Percentiles rank a stretch among this genome's conserved stretches.
Evolutionary conservation across 2,113 vertebrate species (phyloP).

Genomic region (Uria aalge): DNA sequence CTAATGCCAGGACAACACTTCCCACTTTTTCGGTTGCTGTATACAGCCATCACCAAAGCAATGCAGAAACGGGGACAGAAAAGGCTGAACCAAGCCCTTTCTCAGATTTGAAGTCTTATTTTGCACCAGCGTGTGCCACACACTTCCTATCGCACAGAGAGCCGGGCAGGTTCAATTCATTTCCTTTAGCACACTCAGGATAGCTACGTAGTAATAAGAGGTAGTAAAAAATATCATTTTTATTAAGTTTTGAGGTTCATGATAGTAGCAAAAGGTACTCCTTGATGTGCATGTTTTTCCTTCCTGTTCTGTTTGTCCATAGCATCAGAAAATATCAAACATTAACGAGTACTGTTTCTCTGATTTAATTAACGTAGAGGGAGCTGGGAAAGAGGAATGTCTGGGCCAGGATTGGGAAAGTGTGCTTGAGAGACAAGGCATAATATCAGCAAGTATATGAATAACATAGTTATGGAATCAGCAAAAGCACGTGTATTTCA

Average conservation of each 20-base stretch:
- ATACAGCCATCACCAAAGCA: neutral
- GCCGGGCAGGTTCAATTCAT: neutral
- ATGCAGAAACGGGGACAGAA: rapidly evolving
- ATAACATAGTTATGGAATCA: neutral
- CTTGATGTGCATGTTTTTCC: neutral
- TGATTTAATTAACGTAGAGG: neutral
- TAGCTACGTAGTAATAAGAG: neutral
- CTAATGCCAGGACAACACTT: neutral
- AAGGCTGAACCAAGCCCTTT: neutral
- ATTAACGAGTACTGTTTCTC: neutral
- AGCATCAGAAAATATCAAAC: neutral
- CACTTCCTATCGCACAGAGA: neutral
- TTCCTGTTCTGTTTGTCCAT: neutral
- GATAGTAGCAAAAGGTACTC: neutral
- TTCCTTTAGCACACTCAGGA: neutral
- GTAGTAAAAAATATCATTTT: neutral
- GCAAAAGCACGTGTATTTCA: neutral
- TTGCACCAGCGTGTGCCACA: neutral
- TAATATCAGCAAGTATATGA: neutral
- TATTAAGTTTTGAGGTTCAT: neutral
- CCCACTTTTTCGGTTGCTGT: neutral
- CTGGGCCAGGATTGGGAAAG: neutral
- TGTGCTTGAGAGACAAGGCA: neutral
- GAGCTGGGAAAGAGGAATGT: neutral
- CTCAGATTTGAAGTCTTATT: neutral